These are phyloP conservation scores for Delia radicum DNA, from an alignment of 1,140 invertebrate genomes.

Conservation along the genomic window DNA sequence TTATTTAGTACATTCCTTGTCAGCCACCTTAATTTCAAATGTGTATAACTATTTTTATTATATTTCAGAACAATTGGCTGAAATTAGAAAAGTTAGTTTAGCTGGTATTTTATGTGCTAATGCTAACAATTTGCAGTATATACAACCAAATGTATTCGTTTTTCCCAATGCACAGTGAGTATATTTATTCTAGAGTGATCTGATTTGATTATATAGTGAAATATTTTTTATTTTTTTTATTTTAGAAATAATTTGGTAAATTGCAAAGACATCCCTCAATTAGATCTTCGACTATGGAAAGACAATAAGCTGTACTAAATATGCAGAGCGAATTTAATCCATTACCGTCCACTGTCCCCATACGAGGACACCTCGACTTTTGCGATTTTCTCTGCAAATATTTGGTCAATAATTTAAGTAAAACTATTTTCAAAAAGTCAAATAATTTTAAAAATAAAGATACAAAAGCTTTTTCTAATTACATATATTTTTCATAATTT, in stretches of 20 bases:
- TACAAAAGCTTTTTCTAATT: no score
- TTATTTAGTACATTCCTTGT: no score
- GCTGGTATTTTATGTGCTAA: slow-evolving; percentile 87
- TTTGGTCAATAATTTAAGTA: no score
- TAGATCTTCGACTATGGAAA: slow-evolving; percentile 68
- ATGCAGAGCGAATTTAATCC: no score
- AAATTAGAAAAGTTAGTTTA: slow-evolving; percentile 80
- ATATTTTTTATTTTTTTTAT: slow-evolving; percentile 8
- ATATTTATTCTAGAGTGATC: background rate
- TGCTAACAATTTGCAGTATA: slow-evolving; percentile 66
- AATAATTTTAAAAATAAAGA: no score
- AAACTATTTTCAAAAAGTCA: no score
- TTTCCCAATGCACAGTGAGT: slow-evolving; percentile 45
- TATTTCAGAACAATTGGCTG: slow-evolving; percentile 74
- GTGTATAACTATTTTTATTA: no score
- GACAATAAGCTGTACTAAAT: slow-evolving; percentile 39
- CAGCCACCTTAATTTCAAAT: no score
- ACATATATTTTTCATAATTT: no score
- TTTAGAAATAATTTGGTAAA: slow-evolving; percentile 57
- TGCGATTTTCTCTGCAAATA: no score
- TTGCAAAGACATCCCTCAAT: slow-evolving; percentile 64
- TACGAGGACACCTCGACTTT: no score
- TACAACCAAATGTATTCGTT: slow-evolving; percentile 72
- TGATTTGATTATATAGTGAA: background rate
- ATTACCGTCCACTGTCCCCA: no score